These are phyloP conservation scores for Pseudochromis fuscus DNA, from an alignment of 2,797 vertebrate species.

Conservation along the genomic window DNA sequence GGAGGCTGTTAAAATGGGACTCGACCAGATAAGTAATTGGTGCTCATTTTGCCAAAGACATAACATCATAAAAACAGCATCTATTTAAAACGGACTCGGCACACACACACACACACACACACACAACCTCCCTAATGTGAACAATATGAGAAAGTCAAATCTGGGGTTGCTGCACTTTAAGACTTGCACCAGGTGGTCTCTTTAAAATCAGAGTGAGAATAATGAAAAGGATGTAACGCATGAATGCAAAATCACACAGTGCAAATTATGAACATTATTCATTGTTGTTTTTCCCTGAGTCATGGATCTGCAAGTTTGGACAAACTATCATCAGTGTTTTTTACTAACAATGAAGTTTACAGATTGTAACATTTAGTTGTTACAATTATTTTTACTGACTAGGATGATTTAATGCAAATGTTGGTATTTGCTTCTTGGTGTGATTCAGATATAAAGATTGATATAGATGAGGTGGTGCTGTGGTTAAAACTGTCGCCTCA, in stretches of 20 bases:
- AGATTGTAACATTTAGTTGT: no score
- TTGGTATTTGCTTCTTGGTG: no score
- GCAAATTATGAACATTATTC: no score
- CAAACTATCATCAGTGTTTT: no score
- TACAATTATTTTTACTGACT: no score
- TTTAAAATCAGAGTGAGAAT: conserved; percentile 36
- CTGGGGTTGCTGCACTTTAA: conserved; percentile 39
- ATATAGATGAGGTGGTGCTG: no score
- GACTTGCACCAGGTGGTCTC: conserved; percentile 54
- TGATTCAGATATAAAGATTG: no score
- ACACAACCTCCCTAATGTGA: conserved; percentile 45
- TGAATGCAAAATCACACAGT: not conserved
- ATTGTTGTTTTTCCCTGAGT: not conserved
- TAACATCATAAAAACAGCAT: conserved; percentile 68
- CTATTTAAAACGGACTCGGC: conserved; percentile 62
- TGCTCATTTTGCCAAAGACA: conserved; percentile 73
- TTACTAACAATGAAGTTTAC: no score
- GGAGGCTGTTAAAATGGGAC: conserved; percentile 69
- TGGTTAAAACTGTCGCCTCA: no score
- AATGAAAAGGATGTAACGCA: conserved; percentile 25
- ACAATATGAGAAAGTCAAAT: conserved; percentile 57
- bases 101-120: conserved; percentile 20
- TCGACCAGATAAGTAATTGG: conserved; percentile 75
- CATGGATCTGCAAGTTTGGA: not conserved
- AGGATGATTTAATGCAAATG: no score